A percentile compares a stretch with the other conserved stretches of the same genome.
These are phyloP conservation scores for Littorina saxatilis DNA, from an alignment of 1,140 invertebrate species.

Conservation along the genomic window DNA sequence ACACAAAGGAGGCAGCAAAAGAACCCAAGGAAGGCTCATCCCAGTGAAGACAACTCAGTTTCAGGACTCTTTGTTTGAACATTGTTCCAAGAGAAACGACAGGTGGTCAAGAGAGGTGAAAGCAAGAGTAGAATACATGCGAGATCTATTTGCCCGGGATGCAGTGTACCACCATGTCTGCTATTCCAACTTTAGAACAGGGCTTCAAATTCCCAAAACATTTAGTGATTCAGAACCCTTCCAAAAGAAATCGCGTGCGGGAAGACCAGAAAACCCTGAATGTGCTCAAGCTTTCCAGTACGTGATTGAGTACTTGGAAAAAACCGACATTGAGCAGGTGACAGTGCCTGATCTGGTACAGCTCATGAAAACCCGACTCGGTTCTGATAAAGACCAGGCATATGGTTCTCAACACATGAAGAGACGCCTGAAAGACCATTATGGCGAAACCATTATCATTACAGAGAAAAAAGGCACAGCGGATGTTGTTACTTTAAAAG, in stretches of 20 bases:
- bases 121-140: neutral
- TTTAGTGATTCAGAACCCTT: neutral
- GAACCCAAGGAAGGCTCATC: no score
- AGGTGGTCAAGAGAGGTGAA: neutral
- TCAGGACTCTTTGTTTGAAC: no score
- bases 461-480: conserved; percentile 31
- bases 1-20: no score
- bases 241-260: neutral
- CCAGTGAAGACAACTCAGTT: no score
- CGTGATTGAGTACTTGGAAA: conserved; percentile 34
- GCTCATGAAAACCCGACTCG: conserved; percentile 35
- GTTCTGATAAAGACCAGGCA: no score
- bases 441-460: conserved; percentile 42
- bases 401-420: conserved; percentile 46
- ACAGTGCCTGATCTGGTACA: conserved; percentile 46
- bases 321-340: conserved; percentile 48
- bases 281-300: conserved; percentile 1
- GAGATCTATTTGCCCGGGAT: neutral
- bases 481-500: conserved; percentile 36
- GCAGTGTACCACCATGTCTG: no score
- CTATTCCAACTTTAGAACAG: no score
- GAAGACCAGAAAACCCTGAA: neutral
- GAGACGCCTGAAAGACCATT: conserved; percentile 43
- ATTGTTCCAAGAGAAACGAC: no score
- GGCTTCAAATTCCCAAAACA: no score